Percentiles rank a stretch among this genome's conserved stretches.
phyloP scores from a whole-genome alignment of 2,113 vertebrate genomes.

The Corythornis madagascariensis region DNA sequence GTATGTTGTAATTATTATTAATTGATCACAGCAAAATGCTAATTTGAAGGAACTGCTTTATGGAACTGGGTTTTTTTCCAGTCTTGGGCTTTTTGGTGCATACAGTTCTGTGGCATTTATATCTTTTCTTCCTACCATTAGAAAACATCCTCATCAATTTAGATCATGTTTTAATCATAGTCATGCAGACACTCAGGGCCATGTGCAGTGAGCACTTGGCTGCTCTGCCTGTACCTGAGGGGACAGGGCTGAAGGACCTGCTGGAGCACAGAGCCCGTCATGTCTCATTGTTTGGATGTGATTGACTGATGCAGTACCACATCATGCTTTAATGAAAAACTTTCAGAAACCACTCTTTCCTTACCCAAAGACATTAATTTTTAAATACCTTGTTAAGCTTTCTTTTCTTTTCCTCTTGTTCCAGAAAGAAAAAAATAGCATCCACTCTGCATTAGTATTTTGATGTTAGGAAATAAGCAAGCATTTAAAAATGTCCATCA shows the following conservation, averaged over 20 bases:
- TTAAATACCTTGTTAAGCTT: neutral
- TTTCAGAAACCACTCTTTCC: neutral
- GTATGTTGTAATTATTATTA: neutral
- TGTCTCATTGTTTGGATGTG: neutral
- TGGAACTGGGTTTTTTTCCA: neutral
- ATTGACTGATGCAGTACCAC: neutral
- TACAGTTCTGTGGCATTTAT: neutral
- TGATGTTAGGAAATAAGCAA: neutral
- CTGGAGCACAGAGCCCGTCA: neutral
- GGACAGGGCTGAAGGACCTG: neutral
- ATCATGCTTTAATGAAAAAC: neutral
- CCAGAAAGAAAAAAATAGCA: neutral
- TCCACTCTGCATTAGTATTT: neutral
- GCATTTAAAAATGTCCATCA: neutral
- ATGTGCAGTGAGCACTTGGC: neutral
- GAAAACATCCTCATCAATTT: constrained; percentile 22
- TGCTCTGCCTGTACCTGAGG: neutral
- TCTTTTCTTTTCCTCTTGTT: neutral
- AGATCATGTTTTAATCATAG: constrained; percentile 24
- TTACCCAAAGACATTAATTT: neutral
- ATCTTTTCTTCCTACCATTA: neutral
- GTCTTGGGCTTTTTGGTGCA: neutral
- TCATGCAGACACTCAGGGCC: neutral
- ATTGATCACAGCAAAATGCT: neutral
- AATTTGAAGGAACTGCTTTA: neutral